Conservation (phyloP, 2,113 vertebrate genomes). For the Onychorhynchus coronatus region DNA sequence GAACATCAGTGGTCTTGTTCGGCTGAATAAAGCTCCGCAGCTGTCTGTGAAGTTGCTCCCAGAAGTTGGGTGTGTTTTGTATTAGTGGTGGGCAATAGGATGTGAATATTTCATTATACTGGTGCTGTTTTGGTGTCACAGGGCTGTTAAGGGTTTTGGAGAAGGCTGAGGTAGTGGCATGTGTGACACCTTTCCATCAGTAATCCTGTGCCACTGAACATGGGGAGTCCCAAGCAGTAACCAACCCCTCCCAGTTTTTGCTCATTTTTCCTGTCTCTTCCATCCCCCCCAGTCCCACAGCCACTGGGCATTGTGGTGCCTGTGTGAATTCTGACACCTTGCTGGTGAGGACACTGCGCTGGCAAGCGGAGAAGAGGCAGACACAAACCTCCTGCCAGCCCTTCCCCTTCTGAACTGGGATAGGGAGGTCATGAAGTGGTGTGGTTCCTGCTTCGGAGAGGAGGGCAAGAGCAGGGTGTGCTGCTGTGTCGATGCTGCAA, state of each 20-base stretch:
- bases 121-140: background rate
- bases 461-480: background rate
- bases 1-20: background rate
- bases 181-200: background rate
- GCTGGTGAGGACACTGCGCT: background rate
- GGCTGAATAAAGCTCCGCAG: background rate
- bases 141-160: background rate
- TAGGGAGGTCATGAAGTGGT: background rate
- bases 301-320: fast-evolving
- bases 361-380: background rate
- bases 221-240: background rate
- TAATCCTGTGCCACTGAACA: background rate
- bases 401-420: background rate
- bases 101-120: background rate
- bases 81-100: background rate
- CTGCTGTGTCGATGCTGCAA: background rate
- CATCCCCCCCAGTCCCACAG: fast-evolving
- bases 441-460: background rate
- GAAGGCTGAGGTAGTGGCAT: background rate
- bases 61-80: background rate
- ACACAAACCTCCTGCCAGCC: background rate
- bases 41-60: background rate
- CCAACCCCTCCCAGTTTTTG: background rate
- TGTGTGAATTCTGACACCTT: background rate
- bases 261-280: background rate